Conservation (phyloP, 2,888 invertebrate species). For the Agrotis puta region DNA sequence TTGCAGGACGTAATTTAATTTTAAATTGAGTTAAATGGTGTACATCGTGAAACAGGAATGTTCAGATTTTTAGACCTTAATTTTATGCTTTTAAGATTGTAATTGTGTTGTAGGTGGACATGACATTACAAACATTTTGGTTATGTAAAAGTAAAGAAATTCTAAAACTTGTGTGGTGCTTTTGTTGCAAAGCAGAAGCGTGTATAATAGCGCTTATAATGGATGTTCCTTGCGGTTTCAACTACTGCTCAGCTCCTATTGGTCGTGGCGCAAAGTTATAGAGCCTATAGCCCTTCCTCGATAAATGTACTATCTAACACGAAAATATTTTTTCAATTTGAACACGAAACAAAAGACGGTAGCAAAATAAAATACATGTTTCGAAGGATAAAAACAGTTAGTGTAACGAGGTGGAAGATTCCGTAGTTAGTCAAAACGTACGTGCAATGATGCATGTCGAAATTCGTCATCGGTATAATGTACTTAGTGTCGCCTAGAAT, state of each 20-base stretch:
- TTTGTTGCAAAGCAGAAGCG: background rate
- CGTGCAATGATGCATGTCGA: too few relatives aligned
- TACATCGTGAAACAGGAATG: constrained; percentile 4
- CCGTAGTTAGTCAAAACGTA: constrained; percentile 42
- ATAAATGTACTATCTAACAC: too few relatives aligned
- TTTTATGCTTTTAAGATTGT: background rate
- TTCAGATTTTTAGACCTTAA: background rate
- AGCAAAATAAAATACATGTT: constrained; percentile 20
- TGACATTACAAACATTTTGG: background rate
- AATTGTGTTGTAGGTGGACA: background rate
- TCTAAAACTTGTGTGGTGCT: too few relatives aligned
- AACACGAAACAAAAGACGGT: constrained; percentile 18
- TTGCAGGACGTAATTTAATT: constrained; percentile 24
- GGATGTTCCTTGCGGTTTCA: too few relatives aligned
- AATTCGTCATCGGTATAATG: too few relatives aligned
- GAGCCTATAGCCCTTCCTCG: too few relatives aligned
- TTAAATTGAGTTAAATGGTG: constrained; percentile 6
- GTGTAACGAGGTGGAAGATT: constrained; percentile 41
- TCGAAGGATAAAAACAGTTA: constrained; percentile 27
- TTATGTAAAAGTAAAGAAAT: too few relatives aligned
- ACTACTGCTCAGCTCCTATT: too few relatives aligned
- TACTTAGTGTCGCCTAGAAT: too few relatives aligned
- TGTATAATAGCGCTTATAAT: background rate
- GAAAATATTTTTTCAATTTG: too few relatives aligned
- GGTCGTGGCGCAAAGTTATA: too few relatives aligned